Percentiles rank a stretch among this genome's conserved stretches.
Conservation (phyloP, 1,140 invertebrate genomes). For the Contarinia nasturtii region DNA sequence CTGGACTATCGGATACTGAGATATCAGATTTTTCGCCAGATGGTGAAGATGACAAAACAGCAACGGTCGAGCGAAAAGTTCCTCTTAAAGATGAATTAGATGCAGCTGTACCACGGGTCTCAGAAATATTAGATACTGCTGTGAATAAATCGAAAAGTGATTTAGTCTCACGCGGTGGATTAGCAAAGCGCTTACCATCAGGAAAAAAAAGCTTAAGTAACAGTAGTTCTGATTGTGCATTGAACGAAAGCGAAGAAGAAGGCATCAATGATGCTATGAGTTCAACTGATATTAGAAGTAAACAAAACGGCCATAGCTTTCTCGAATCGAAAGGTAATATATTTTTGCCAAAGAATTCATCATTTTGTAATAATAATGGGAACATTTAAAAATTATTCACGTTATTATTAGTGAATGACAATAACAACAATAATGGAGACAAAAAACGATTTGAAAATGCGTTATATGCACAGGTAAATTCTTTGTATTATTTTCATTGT, state of each 20-base stretch:
- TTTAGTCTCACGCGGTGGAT: slow-evolving; percentile 43
- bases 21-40: slow-evolving; percentile 49
- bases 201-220: slow-evolving; percentile 12
- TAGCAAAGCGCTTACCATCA: slow-evolving; percentile 32
- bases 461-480: slow-evolving; percentile 19
- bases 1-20: slow-evolving; percentile 48
- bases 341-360: too few relatives aligned
- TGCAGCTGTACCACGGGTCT: slow-evolving; percentile 54
- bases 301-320: slow-evolving; percentile 2
- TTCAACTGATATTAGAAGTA: not conserved
- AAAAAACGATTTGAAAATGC: not conserved
- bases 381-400: too few relatives aligned
- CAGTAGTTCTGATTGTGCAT: slow-evolving; percentile 20
- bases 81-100: slow-evolving; percentile 65
- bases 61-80: slow-evolving; percentile 53
- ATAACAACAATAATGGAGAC: too few relatives aligned
- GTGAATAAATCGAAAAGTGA: slow-evolving; percentile 77
- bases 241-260: slow-evolving; percentile 14
- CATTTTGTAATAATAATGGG: too few relatives aligned
- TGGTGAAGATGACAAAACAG: slow-evolving; percentile 44
- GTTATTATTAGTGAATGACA: too few relatives aligned
- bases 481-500: too few relatives aligned
- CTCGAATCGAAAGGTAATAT: too few relatives aligned
- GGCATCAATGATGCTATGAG: not conserved
- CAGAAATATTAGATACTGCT: slow-evolving; percentile 69